These are phyloP conservation scores for Mustelus asterias DNA, from an alignment of 2,113 vertebrate genomes.

Conservation along the genomic window DNA sequence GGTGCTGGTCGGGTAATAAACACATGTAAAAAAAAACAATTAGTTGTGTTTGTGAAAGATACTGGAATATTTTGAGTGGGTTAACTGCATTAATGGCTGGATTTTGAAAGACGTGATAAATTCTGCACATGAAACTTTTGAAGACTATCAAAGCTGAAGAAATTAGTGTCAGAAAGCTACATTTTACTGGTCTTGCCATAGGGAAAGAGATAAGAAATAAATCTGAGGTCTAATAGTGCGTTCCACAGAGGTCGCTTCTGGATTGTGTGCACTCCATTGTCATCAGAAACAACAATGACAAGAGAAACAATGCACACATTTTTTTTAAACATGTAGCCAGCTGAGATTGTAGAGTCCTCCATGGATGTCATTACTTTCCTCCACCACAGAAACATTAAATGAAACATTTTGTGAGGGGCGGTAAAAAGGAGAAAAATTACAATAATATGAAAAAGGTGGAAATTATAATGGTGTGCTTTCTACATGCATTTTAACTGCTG, in stretches of 20 bases:
- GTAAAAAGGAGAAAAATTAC: background rate
- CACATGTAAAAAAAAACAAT: background rate
- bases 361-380: background rate
- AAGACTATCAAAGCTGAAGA: background rate
- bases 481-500: background rate
- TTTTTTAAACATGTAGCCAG: background rate
- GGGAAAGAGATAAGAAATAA: background rate
- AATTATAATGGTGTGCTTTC: background rate
- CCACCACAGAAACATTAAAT: background rate
- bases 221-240: background rate
- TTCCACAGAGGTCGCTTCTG: background rate
- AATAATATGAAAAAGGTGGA: background rate
- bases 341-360: background rate
- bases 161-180: background rate
- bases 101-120: background rate
- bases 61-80: background rate
- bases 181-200: background rate
- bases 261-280: background rate
- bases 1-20: background rate
- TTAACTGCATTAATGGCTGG: background rate
- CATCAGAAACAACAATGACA: background rate
- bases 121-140: background rate
- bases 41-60: background rate
- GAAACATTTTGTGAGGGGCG: background rate
- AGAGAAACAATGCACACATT: background rate